phyloP scores from a whole-genome alignment of 2,113 vertebrate species.

The Monopterus albus region DNA sequence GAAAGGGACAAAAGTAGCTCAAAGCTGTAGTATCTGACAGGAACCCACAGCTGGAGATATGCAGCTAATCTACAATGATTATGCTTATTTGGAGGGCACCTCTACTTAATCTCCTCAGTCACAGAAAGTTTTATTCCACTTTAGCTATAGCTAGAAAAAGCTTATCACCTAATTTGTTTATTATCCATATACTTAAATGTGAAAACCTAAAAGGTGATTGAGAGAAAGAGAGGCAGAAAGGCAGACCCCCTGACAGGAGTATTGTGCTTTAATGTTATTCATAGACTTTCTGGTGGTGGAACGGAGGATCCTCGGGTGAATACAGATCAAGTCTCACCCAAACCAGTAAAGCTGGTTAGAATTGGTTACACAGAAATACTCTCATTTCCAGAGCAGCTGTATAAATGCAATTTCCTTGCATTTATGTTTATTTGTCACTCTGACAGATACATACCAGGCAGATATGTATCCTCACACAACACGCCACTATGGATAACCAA shows the following conservation, averaged over 20 bases:
- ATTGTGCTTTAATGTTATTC: conserved; percentile 78
- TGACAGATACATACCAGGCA: conserved; percentile 67
- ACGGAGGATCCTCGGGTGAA: conserved; percentile 62
- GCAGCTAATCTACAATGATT: conserved; percentile 61
- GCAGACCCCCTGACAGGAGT: conserved; percentile 36
- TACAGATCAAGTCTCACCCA: conserved; percentile 66
- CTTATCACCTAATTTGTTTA: conserved; percentile 51
- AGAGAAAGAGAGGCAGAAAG: conserved; percentile 30
- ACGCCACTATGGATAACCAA: conserved; percentile 71
- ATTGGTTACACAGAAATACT: conserved; percentile 52
- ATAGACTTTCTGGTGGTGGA: conserved; percentile 73
- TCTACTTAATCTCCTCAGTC: conserved; percentile 43
- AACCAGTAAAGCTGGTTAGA: conserved; percentile 53
- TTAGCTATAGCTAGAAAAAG: conserved; percentile 28
- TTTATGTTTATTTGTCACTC: conserved; percentile 61
- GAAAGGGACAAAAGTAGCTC: conserved; percentile 57
- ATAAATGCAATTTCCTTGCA: conserved; percentile 74
- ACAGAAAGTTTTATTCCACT: conserved; percentile 46
- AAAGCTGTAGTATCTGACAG: conserved; percentile 57
- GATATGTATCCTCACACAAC: conserved; percentile 77
- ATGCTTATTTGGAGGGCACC: conserved; percentile 49
- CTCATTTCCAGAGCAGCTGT: conserved; percentile 46
- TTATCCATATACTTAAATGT: conserved; percentile 48
- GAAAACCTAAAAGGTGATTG: conserved; percentile 37
- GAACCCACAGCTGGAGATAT: conserved; percentile 50